Evolutionary conservation across 2,888 invertebrate species (phyloP).

Genomic region (Drosophila falleni): DNA sequence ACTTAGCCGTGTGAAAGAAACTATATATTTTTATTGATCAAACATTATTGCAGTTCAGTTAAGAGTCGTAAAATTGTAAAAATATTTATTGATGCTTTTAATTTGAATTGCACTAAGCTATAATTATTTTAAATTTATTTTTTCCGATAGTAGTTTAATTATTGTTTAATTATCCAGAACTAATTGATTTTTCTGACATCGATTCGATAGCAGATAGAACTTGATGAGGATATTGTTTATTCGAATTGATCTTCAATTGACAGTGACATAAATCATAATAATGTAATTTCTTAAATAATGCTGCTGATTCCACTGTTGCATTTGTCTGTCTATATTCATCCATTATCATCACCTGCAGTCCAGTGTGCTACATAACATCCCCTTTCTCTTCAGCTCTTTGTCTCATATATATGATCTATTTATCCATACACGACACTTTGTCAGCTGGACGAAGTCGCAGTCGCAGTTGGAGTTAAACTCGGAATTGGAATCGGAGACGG

Average conservation of each 20-base stretch:
- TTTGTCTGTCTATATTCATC: neutral
- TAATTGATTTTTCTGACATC: too few relatives aligned
- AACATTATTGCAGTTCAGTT: neutral
- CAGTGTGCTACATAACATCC: conserved; percentile 41
- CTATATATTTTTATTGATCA: neutral
- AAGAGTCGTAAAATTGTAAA: neutral
- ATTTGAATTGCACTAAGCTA: too few relatives aligned
- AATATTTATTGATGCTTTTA: neutral
- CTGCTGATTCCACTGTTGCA: neutral
- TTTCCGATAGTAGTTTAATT: neutral
- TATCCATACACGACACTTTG: conserved; percentile 54
- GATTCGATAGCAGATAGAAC: too few relatives aligned
- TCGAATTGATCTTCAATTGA: neutral
- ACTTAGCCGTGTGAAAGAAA: neutral
- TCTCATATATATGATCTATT: conserved; percentile 46
- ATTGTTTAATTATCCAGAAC: too few relatives aligned
- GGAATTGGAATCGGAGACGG: conserved; percentile 9
- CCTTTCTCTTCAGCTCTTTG: conserved; percentile 28
- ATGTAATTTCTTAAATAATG: neutral
- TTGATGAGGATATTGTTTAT: neutral
- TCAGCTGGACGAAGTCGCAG: conserved; percentile 33
- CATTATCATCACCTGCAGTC: conserved; percentile 26
- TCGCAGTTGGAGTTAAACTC: conserved; percentile 19
- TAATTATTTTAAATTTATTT: neutral
- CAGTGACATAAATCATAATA: neutral